Evolutionary conservation across 2,888 invertebrate genomes (phyloP).

Genomic region (Epirrita christyi): DNA sequence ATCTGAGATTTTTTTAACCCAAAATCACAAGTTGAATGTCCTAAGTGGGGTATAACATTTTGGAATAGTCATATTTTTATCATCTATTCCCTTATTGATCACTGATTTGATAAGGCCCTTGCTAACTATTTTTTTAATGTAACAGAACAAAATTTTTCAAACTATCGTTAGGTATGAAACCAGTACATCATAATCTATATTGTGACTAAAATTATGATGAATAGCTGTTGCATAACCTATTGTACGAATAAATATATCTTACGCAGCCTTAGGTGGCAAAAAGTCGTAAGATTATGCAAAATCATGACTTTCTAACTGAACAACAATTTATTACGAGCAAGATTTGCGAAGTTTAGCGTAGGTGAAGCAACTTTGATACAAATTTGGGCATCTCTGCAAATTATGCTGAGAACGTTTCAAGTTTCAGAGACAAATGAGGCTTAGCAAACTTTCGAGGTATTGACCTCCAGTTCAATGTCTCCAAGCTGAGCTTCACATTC

Average conservation of each 20-base stretch:
- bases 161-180: slow-evolving; percentile 28
- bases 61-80: no score
- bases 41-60: no score
- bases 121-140: no score
- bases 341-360: slow-evolving; percentile 23
- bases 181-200: slow-evolving; percentile 27
- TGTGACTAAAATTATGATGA: slow-evolving; percentile 42
- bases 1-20: no score
- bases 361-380: slow-evolving; percentile 17
- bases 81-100: no score
- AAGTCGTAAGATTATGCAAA: slow-evolving; percentile 52
- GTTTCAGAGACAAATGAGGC: slow-evolving; percentile 21
- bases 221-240: slow-evolving; percentile 60
- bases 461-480: slow-evolving; percentile 13
- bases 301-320: slow-evolving; percentile 61
- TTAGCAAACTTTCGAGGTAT: slow-evolving; percentile 12
- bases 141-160: slow-evolving; percentile 14
- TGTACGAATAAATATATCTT: slow-evolving; percentile 51
- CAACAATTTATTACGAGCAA: slow-evolving; percentile 27
- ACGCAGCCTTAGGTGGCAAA: slow-evolving; percentile 42
- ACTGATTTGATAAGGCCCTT: no score
- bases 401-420: slow-evolving; percentile 14
- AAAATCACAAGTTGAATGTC: no score
- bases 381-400: slow-evolving; percentile 38
- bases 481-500: no score